A percentile compares a stretch with the other conserved stretches of the same genome.
Evolutionary conservation across 2,888 invertebrate genomes (phyloP).

Genomic region (Apamea sordens): DNA sequence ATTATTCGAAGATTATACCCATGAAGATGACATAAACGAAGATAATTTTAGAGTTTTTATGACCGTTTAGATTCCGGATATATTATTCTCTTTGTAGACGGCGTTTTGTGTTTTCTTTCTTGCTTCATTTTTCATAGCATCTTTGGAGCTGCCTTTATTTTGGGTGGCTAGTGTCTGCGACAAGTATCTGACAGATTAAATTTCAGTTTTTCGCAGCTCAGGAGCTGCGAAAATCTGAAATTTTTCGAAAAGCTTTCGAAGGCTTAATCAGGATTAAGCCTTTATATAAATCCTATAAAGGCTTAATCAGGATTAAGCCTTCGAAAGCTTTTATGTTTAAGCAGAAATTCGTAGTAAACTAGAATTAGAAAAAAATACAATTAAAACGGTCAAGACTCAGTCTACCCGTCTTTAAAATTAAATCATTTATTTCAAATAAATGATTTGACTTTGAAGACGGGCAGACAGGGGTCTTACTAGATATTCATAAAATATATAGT

Average conservation of each 20-base stretch:
- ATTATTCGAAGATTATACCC: conserved; percentile 60
- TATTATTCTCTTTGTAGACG: conserved; percentile 36
- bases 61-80: conserved; percentile 24
- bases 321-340: background rate
- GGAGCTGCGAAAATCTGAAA: too few relatives aligned
- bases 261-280: too few relatives aligned
- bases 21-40: conserved; percentile 54
- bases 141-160: conserved; percentile 3
- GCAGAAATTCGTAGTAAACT: background rate
- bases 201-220: background rate
- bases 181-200: background rate
- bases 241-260: too few relatives aligned
- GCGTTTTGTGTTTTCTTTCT: conserved; percentile 7
- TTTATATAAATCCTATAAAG: too few relatives aligned
- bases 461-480: too few relatives aligned
- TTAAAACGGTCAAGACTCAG: too few relatives aligned
- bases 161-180: too few relatives aligned
- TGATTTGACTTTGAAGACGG: too few relatives aligned
- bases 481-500: background rate
- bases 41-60: conserved; percentile 52
- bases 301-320: too few relatives aligned
- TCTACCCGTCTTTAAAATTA: background rate
- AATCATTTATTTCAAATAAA: too few relatives aligned
- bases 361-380: background rate
- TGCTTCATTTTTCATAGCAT: background rate